A percentile compares a stretch with the other conserved stretches of the same genome.
These are phyloP conservation scores for Cassiopea andromeda DNA, from an alignment of 30 jellyfish, hydroid and myxozoan genomes.

Conservation along the genomic window DNA sequence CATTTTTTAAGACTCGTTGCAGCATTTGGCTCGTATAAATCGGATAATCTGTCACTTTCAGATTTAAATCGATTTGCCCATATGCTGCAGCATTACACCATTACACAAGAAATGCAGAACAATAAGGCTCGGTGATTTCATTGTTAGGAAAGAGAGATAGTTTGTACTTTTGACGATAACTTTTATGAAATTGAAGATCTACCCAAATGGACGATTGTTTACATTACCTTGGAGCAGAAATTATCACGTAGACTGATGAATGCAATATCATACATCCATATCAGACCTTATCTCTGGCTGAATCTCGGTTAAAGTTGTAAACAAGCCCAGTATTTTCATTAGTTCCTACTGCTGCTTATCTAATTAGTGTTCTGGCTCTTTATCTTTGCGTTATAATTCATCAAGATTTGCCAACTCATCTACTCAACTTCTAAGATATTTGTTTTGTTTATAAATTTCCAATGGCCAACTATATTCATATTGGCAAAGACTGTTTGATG, in stretches of 20 bases:
- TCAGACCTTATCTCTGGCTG: background rate
- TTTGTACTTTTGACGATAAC: background rate
- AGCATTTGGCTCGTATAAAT: no score
- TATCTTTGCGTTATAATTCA: background rate
- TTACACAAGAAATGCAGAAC: background rate
- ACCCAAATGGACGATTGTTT: background rate
- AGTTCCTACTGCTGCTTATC: background rate
- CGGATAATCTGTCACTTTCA: no score
- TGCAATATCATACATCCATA: background rate
- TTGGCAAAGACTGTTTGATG: no score
- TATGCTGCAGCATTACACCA: no score
- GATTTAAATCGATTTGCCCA: no score
- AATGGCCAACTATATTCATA: no score
- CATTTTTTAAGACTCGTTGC: no score
- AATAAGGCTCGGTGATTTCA: background rate
- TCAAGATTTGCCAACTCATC: background rate
- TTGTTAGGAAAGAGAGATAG: background rate
- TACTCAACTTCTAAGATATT: background rate
- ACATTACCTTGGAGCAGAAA: background rate
- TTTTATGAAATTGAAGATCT: background rate
- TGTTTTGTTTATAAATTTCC: background rate
- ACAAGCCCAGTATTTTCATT: background rate
- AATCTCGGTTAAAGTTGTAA: background rate
- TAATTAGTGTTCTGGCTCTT: background rate
- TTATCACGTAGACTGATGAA: background rate